Conservation (phyloP, 1,140 invertebrate genomes). For the Homalodisca vitripennis region DNA sequence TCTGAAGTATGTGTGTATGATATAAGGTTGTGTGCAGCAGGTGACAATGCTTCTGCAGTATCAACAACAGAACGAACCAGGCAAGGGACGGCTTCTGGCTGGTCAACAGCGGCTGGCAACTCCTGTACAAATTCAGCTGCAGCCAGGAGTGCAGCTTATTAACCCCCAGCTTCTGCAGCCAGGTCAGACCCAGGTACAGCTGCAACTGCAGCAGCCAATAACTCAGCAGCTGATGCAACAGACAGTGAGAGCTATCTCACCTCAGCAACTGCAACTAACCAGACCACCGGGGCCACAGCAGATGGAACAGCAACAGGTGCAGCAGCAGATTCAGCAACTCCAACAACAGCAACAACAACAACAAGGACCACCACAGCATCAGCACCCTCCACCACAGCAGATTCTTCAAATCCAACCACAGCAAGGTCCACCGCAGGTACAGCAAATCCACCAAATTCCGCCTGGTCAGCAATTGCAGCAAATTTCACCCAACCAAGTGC, state of each 20-base stretch:
- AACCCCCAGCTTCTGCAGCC: slow-evolving; percentile 12
- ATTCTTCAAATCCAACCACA: background rate
- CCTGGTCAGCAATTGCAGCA: slow-evolving; percentile 47
- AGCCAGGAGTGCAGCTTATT: slow-evolving; percentile 41
- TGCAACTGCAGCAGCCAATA: background rate
- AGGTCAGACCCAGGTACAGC: slow-evolving; percentile 13
- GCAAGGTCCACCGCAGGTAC: background rate
- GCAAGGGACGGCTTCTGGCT: background rate
- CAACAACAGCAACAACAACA: slow-evolving; percentile 45
- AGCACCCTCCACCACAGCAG: background rate
- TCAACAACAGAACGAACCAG: background rate
- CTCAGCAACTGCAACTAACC: background rate
- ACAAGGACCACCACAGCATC: background rate
- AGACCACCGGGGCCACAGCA: slow-evolving; percentile 51
- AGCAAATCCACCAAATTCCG: slow-evolving; percentile 43
- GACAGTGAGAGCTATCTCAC: too few species aligned
- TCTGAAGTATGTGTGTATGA: too few species aligned
- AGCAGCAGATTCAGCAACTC: slow-evolving; percentile 38
- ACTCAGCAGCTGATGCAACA: slow-evolving; percentile 51
- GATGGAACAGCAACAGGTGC: slow-evolving; percentile 45
- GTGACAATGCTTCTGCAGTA: slow-evolving; percentile 20
- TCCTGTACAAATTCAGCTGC: slow-evolving; percentile 22
- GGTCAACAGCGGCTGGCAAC: slow-evolving; percentile 1
- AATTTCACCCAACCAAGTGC: background rate
- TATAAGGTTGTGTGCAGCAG: background rate